Percentiles rank a stretch among this genome's conserved stretches.
Evolutionary conservation across 2,113 vertebrate genomes (phyloP).

Genomic region (Triplophysa dalaica): DNA sequence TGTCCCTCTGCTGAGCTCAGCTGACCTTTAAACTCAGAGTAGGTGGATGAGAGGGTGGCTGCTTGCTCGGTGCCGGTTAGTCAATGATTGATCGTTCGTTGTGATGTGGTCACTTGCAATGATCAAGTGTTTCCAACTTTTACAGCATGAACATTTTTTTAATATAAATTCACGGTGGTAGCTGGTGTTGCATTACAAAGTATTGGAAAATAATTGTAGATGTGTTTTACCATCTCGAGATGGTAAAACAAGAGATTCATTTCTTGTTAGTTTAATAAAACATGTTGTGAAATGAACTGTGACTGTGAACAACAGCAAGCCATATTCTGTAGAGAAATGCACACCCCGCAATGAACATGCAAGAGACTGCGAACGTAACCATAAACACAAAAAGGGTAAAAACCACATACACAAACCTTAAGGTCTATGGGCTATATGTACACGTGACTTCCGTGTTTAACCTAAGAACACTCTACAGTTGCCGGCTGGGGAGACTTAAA

Average conservation of each 20-base stretch:
- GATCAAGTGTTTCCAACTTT: constrained; percentile 7
- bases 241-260: neutral
- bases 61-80: constrained; percentile 18
- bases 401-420: neutral
- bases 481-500: too few species aligned
- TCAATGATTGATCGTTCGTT: constrained; percentile 23
- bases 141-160: constrained; percentile 22
- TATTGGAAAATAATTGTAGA: neutral
- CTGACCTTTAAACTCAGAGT: constrained; percentile 33
- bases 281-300: neutral
- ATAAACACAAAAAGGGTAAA: neutral
- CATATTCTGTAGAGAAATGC: neutral
- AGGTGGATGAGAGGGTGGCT: constrained; percentile 28
- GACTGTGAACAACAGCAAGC: neutral
- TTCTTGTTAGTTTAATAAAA: neutral
- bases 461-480: too few species aligned
- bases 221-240: neutral
- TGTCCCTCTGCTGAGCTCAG: constrained; percentile 12
- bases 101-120: constrained; percentile 32
- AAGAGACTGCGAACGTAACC: neutral
- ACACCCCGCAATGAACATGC: neutral
- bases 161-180: neutral
- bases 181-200: neutral
- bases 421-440: neutral
- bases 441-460: too few species aligned